phyloP scores from a whole-genome alignment of 1,140 invertebrate genomes.

The Formica exsecta region DNA sequence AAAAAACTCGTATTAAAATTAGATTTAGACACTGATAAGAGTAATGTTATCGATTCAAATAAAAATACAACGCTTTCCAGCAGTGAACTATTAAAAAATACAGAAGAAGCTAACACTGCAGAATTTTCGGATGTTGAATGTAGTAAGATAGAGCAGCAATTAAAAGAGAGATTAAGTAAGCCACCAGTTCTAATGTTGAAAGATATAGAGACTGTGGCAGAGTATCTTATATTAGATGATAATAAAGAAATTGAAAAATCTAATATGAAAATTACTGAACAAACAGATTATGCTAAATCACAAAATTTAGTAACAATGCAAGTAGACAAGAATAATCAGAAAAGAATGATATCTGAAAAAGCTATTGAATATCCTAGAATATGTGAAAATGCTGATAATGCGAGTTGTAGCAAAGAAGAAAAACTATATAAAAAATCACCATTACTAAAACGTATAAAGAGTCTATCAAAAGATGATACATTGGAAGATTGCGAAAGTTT shows the following conservation, averaged over 20 bases:
- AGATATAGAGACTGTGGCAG: constrained; percentile 80
- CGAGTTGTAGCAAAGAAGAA: constrained; percentile 69
- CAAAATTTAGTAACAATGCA: neutral
- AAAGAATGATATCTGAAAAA: constrained; percentile 70
- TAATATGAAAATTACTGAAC: neutral
- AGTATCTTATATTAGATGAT: constrained; percentile 82
- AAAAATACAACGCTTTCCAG: constrained; percentile 16
- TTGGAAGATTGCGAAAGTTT: constrained; percentile 88
- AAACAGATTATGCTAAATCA: neutral
- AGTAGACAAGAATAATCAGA: constrained; percentile 23
- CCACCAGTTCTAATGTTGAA: constrained; percentile 69
- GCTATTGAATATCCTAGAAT: constrained; percentile 77
- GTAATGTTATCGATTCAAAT: constrained; percentile 7
- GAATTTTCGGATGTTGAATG: constrained; percentile 20
- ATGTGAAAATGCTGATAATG: constrained; percentile 75
- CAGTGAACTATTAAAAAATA: neutral
- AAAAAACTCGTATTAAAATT: constrained; percentile 75
- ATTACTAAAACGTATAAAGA: constrained; percentile 74
- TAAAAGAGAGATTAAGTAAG: constrained; percentile 74
- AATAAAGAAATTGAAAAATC: constrained; percentile 42
- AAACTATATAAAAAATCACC: constrained; percentile 69
- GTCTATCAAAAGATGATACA: constrained; percentile 77
- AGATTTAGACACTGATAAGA: constrained; percentile 28
- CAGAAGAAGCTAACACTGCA: constrained; percentile 27
- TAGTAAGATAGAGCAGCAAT: constrained; percentile 72